Evolutionary conservation across 1,140 invertebrate genomes (phyloP).

Genomic region (Akabosia matsudoensis): DNA sequence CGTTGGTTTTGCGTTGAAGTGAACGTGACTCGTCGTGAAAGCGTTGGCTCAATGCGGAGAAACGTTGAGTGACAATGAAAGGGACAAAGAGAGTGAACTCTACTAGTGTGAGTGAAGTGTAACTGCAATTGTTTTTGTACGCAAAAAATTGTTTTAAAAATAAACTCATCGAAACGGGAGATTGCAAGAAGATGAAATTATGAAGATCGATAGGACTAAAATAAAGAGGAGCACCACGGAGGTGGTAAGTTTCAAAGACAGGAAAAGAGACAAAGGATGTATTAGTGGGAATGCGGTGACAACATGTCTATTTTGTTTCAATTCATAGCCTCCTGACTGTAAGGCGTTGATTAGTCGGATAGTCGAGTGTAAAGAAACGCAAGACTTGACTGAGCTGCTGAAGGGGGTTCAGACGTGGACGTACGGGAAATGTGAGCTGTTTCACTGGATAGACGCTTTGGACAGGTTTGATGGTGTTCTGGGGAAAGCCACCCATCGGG

Average conservation of each 20-base stretch:
- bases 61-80: no score
- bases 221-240: slow-evolving; percentile 84
- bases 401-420: slow-evolving; percentile 79
- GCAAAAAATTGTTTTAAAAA: no score
- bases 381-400: slow-evolving; percentile 69
- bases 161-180: no score
- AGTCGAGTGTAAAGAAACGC: slow-evolving; percentile 64
- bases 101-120: no score
- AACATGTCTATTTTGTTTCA: slow-evolving; percentile 45
- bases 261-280: no score
- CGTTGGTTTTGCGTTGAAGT: no score
- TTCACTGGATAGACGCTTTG: slow-evolving; percentile 84
- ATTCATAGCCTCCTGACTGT: slow-evolving; percentile 76
- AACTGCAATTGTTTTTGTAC: no score
- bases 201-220: slow-evolving; percentile 84
- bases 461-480: slow-evolving; percentile 79
- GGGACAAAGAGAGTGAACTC: no score
- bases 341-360: slow-evolving; percentile 74
- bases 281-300: no score
- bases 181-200: slow-evolving; percentile 52
- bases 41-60: no score
- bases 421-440: slow-evolving; percentile 85
- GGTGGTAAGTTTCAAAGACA: slow-evolving; percentile 68
- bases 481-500: slow-evolving; percentile 67
- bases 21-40: no score